Evolutionary conservation across 2,797 vertebrate species (phyloP), one percentile per base, ranked within the genome.

Genomic region (Diplodus puntazzo): DNA sequence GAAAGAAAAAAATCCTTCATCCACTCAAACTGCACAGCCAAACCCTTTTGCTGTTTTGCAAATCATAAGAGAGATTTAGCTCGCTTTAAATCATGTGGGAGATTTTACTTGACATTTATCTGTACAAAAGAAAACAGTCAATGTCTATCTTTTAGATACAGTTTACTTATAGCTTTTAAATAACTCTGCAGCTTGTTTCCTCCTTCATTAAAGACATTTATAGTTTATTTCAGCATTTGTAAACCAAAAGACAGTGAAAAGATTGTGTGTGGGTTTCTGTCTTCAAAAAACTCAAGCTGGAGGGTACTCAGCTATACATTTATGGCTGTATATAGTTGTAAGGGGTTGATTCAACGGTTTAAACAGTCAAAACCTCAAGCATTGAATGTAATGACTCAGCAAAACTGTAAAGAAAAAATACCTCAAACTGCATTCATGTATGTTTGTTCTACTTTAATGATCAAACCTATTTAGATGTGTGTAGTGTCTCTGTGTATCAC

Each of bases 161-260:
- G 18, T 27, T 65, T 43, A 43, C 34, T 34, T 34, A 34, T 34
- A 34, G 30, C 30, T 34, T 34, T 34, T 34, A 34, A 34, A 34
- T 9, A 34, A 34, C 34, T 34, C 34, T 8, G 34, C 34, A 34
- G 34, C 34, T 34, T 5, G 7, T 34, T 34, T 34, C 6, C 34
- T 8, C 8, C 34, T 34, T 34, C 8, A 9, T 34, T 34, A 34
- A 8, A 34, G 34, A 1, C 34, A 34, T 34, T 34, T 34, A 34
- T 8, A 34, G 34, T 34, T 34, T 34, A 9, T 9, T 34, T 34
- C 8, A 34, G 34, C 34, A 34, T 34, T 34, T 34, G 45, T 34
- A 34, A 50, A 42, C 45, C 54, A 46, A 77, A 67, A 73, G 50
- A 20, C 39, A 9, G 34, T 64, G 54, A 65, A 72, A 55, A 20